These are phyloP conservation scores for Phycodurus eques DNA, from an alignment of 2,113 vertebrate genomes.

Conservation along the genomic window DNA sequence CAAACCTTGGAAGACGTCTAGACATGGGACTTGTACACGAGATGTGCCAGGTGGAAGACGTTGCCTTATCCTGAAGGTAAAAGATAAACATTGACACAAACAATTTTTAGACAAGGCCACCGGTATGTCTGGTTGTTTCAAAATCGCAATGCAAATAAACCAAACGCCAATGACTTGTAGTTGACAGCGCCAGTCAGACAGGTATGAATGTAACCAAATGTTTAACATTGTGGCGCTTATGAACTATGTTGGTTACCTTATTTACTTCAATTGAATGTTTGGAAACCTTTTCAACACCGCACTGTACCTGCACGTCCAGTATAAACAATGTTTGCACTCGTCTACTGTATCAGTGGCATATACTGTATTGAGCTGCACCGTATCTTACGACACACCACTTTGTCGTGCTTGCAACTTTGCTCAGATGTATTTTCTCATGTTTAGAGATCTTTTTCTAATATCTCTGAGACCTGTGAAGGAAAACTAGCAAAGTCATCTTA, in stretches of 20 bases:
- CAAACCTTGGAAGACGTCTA: conserved; percentile 15
- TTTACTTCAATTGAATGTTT: background rate
- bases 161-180: conserved; percentile 2
- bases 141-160: conserved; percentile 33
- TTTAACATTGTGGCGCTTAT: background rate
- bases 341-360: background rate
- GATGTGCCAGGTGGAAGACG: conserved; percentile 23
- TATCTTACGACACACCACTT: background rate
- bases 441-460: background rate
- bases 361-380: background rate
- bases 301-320: background rate
- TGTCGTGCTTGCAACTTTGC: background rate
- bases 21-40: conserved; percentile 10
- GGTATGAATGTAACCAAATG: background rate
- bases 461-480: background rate
- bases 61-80: conserved; percentile 27
- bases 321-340: background rate
- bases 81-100: conserved; percentile 50
- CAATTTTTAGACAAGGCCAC: conserved; percentile 31
- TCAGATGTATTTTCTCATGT: background rate
- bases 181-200: background rate
- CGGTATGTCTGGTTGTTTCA: conserved; percentile 2
- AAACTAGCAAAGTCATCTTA: background rate
- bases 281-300: background rate
- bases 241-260: background rate